A percentile compares a stretch with the other conserved stretches of the same genome.
Conservation (phyloP, 1,140 invertebrate species). For the Lordiphosa clarofinis region DNA sequence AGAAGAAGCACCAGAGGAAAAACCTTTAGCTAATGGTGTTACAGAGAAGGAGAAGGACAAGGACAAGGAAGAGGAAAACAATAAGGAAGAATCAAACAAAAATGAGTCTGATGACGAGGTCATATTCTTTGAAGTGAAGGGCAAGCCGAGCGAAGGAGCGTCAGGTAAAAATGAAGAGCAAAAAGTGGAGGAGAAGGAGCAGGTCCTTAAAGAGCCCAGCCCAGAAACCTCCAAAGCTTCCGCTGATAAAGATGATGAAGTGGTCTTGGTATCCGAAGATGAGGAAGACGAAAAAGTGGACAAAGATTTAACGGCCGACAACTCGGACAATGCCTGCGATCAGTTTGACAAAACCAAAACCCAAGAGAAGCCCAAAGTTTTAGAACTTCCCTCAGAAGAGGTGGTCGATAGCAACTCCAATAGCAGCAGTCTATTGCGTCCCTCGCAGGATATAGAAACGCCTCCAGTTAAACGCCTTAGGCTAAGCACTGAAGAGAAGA, state of each 20-base stretch:
- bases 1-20: not conserved
- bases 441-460: constrained; percentile 15
- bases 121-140: constrained; percentile 3
- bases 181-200: too few species aligned
- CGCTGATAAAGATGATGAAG: not conserved
- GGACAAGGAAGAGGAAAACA: too few species aligned
- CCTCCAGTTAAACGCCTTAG: constrained; percentile 48
- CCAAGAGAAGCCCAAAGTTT: constrained; percentile 22
- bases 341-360: constrained; percentile 53
- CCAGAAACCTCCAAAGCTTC: not conserved
- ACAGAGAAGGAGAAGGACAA: too few species aligned
- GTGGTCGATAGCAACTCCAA: constrained; percentile 44
- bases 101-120: constrained; percentile 5
- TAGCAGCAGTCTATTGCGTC: constrained; percentile 64
- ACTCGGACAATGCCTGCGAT: constrained; percentile 75
- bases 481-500: constrained; percentile 44
- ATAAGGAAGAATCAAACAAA: too few species aligned
- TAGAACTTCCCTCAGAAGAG: constrained; percentile 16
- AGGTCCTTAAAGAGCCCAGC: too few species aligned
- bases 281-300: not conserved
- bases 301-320: constrained; percentile 48
- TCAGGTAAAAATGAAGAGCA: not conserved
- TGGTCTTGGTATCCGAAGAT: not conserved
- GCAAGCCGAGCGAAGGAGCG: not conserved
- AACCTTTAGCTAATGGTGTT: not conserved